Conservation (phyloP, 1,140 invertebrate species). For the Drosophila neocordata region DNA sequence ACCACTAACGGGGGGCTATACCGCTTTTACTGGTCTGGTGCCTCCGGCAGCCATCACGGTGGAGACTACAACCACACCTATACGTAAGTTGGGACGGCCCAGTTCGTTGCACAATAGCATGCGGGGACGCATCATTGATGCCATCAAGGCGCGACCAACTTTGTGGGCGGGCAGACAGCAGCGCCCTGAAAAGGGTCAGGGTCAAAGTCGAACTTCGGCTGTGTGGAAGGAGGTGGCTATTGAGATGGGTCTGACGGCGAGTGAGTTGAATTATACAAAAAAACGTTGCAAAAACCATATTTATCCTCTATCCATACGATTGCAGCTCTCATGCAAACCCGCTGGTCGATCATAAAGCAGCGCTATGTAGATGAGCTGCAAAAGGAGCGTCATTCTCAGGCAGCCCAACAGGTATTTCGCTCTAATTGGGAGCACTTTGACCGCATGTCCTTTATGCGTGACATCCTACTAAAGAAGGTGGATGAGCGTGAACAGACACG, state of each 20-base stretch:
- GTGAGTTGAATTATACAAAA: constrained; percentile 45
- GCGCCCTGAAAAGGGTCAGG: constrained; percentile 71
- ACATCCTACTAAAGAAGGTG: constrained; percentile 71
- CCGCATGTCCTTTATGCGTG: constrained; percentile 78
- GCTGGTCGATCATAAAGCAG: constrained; percentile 80
- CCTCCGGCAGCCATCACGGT: constrained; percentile 71
- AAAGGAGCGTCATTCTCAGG: constrained; percentile 73
- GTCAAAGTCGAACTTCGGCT: constrained; percentile 75
- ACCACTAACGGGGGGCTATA: constrained; percentile 37
- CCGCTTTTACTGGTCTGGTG: constrained; percentile 73
- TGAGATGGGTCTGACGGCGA: constrained; percentile 73
- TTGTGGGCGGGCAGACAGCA: constrained; percentile 73
- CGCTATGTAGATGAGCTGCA: constrained; percentile 78
- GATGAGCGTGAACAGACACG: constrained; percentile 78
- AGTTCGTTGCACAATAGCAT: constrained; percentile 80
- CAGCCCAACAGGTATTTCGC: constrained; percentile 64
- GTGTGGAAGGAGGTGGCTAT: constrained; percentile 77
- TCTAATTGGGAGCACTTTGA: constrained; percentile 81
- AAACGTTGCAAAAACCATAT: not conserved
- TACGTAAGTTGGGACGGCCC: constrained; percentile 70
- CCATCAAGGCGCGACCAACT: constrained; percentile 70
- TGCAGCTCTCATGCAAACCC: constrained; percentile 71
- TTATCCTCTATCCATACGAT: not conserved
- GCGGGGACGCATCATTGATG: constrained; percentile 78
- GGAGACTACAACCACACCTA: constrained; percentile 63